Percentiles rank a stretch among this genome's conserved stretches.
Evolutionary conservation across 2,888 invertebrate genomes (phyloP).

Genomic region (Dasypogon diadema): DNA sequence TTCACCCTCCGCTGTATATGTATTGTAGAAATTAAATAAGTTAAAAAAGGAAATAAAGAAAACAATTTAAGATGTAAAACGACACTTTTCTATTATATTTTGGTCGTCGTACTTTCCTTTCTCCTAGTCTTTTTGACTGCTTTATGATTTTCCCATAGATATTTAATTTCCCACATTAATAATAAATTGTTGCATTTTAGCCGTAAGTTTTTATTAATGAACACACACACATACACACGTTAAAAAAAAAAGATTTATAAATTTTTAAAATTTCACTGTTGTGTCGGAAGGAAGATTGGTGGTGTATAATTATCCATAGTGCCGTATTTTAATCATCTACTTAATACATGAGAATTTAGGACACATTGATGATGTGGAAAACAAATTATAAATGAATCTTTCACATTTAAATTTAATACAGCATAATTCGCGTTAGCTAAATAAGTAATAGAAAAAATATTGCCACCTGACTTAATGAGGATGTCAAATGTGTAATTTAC

Average conservation of each 20-base stretch:
- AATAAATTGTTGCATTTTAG: slow-evolving; percentile 11
- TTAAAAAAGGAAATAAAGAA: slow-evolving; percentile 65
- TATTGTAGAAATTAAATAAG: slow-evolving; percentile 69
- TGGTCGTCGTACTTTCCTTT: background rate
- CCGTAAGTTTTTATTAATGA: slow-evolving; percentile 34
- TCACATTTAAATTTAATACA: too few species aligned
- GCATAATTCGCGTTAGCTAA: too few species aligned
- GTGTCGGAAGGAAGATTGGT: too few species aligned
- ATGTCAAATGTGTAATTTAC: too few species aligned
- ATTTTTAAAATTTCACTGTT: background rate
- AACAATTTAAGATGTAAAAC: slow-evolving; percentile 59
- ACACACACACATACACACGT: too few species aligned
- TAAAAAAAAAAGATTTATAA: slow-evolving; percentile 8
- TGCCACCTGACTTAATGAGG: too few species aligned
- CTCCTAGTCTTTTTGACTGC: slow-evolving; percentile 1
- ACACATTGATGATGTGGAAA: too few species aligned
- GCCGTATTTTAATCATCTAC: slow-evolving; percentile 15
- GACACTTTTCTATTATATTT: slow-evolving; percentile 36
- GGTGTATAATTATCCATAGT: slow-evolving; percentile 2
- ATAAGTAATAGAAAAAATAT: too few species aligned
- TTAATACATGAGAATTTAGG: too few species aligned
- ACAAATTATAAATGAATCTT: too few species aligned
- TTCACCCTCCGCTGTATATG: slow-evolving; percentile 69
- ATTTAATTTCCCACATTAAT: background rate
- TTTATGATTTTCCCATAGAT: slow-evolving; percentile 20